Evolutionary conservation across 2,113 vertebrate species (phyloP), one percentile per base, ranked within the genome.

Genomic region (Peromyscus leucopus): DNA sequence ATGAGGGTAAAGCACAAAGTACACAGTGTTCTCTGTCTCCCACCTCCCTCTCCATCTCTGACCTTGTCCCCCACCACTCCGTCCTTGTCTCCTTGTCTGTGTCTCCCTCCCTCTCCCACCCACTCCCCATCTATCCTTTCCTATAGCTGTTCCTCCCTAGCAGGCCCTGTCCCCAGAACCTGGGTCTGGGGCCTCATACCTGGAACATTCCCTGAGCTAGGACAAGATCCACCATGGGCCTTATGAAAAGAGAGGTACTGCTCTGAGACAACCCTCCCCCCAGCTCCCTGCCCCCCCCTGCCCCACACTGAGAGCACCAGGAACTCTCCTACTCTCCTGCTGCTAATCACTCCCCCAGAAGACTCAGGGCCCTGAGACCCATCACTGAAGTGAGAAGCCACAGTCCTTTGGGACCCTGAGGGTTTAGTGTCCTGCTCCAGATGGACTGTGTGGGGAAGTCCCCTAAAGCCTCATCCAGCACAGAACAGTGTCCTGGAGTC

Each of bases 1-100:
- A 9, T 7, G 7, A 1, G 0, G 2, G 2, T 7, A 17, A 67
- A 28, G 33, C 24, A 4, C 0, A 0, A 10, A 28, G 33, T 3
- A 6, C 26, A 33, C 31, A 13, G 10, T 31, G 7, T 12, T 21
- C 36, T n/a, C 26, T n/a, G 11, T 63, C 55, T 69, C 19, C 17
- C 48, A 0, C 39, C 15, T 76, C 12, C 48, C 59, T 46, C 7
- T 85, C 61, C 67, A 17, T 24, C 74, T 51, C 51, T 51, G 51
- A 51, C 51, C 10, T 9, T 28, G 5, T 3, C 3, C 42, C 24
- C 88, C 26, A n/a, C 8, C 42, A 48, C 16, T 48, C 4, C 63
- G 82, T 28, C 21, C 24, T 3, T 5, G 31, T 36, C 74, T 57
- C 36, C 39, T 42, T n/a, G 42, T 31, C 39, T 75, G 28, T 48